These are phyloP conservation scores for Chaetura pelagica DNA, from an alignment of 2,113 vertebrate genomes.

Conservation along the genomic window DNA sequence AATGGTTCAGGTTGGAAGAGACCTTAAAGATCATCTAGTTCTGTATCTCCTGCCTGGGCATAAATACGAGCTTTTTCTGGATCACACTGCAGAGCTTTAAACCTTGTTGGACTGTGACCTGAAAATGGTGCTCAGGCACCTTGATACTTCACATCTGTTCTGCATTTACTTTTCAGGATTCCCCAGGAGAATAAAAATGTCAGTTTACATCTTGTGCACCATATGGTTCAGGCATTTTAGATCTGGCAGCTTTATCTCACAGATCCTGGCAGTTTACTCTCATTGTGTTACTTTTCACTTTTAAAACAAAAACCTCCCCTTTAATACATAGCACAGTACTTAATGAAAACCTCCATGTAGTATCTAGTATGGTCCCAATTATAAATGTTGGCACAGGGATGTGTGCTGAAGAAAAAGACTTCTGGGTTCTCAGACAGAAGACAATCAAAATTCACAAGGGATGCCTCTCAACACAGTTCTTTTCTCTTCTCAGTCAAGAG, in stretches of 20 bases:
- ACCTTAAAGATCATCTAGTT: too few relatives aligned
- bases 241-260: background rate
- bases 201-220: conserved; percentile 15
- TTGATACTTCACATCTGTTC: conserved; percentile 5
- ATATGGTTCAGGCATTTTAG: background rate
- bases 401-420: background rate
- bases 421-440: background rate
- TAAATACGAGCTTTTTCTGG: background rate
- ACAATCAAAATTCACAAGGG: background rate
- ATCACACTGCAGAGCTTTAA: background rate
- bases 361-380: background rate
- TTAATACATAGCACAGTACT: background rate
- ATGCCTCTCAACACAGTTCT: background rate
- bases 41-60: too few relatives aligned
- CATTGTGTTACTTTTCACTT: background rate
- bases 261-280: background rate
- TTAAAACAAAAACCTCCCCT: background rate
- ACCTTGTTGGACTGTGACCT: background rate
- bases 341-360: background rate
- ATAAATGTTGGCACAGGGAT: background rate
- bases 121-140: background rate
- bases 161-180: conserved; percentile 21
- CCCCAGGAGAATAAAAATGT: conserved; percentile 52
- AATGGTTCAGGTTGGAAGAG: too few relatives aligned
- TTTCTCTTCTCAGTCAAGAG: background rate